Evolutionary conservation across 37 sponge, comb jelly and placozoan genomes (phyloP).

Genomic region (Tethya wilhelma): DNA sequence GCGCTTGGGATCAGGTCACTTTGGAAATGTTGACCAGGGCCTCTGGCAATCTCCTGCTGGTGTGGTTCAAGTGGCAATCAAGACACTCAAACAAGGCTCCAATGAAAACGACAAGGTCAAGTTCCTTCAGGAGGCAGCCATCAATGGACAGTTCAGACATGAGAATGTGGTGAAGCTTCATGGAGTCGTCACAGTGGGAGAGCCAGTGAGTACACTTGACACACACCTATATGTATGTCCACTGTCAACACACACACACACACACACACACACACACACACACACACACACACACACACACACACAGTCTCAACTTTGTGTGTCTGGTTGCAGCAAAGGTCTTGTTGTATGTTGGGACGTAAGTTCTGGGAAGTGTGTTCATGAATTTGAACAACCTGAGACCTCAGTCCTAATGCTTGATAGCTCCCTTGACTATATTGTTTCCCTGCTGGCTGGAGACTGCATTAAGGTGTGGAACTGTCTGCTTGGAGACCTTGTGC

Average conservation of each 20-base stretch:
- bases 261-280: slow-evolving; percentile 1
- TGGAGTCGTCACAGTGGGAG: slow-evolving; percentile 31
- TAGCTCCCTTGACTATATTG: slow-evolving; percentile 3
- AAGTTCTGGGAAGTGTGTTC: slow-evolving; percentile 28
- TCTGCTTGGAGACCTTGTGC: slow-evolving; percentile 16
- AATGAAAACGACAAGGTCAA: slow-evolving; percentile 25
- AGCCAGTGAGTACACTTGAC: slow-evolving; percentile 27
- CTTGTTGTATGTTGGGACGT: slow-evolving; percentile 65
- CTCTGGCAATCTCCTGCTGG: slow-evolving; percentile 13
- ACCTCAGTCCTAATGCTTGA: slow-evolving; percentile 24
- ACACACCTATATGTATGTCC: too few relatives aligned
- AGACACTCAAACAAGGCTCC: slow-evolving; percentile 7
- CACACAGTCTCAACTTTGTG: slow-evolving; percentile 30
- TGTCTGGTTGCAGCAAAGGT: slow-evolving; percentile 67
- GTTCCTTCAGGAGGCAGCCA: slow-evolving; percentile 49
- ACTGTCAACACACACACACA: neutral
- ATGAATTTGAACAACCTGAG: slow-evolving; percentile 29
- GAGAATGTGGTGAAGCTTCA: slow-evolving; percentile 13
- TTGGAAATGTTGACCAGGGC: slow-evolving; percentile 37
- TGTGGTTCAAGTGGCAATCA: slow-evolving; percentile 29
- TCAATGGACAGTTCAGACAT: slow-evolving; percentile 40
- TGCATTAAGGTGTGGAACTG: slow-evolving; percentile 56
- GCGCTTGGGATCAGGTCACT: slow-evolving; percentile 35
- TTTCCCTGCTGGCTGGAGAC: slow-evolving; percentile 38
- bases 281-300: slow-evolving; percentile 1